Conservation (phyloP, 2,888 invertebrate genomes). For the Drosophila kambysellisi region DNA sequence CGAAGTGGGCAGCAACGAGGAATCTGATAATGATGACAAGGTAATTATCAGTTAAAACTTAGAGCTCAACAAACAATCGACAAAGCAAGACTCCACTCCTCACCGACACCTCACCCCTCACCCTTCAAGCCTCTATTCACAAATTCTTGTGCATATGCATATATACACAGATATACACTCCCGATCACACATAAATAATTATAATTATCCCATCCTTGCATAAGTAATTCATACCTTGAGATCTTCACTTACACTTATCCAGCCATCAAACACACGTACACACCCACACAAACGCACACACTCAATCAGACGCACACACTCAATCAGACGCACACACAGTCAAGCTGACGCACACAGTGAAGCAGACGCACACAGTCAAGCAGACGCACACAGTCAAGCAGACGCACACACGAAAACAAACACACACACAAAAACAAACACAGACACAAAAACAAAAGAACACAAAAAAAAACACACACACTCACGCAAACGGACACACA, state of each 20-base stretch:
- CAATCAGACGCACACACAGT: not conserved
- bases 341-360: too few relatives aligned
- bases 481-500: too few relatives aligned
- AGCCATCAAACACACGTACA: not conserved
- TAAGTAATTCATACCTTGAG: conserved; percentile 3
- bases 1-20: conserved; percentile 93
- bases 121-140: not conserved
- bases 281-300: not conserved
- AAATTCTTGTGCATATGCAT: not conserved
- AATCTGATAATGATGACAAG: conserved; percentile 96
- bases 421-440: too few relatives aligned
- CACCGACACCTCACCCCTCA: conserved; percentile 26
- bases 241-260: conserved; percentile 1
- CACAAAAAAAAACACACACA: not conserved
- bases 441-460: not conserved
- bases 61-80: conserved; percentile 32
- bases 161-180: not conserved
- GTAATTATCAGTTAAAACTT: conserved; percentile 86
- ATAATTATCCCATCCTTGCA: conserved; percentile 1
- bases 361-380: too few relatives aligned
- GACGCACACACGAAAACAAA: too few relatives aligned
- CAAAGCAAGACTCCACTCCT: conserved; percentile 49
- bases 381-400: too few relatives aligned
- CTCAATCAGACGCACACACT: not conserved
- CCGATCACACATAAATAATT: not conserved